Base-by-base conservation (phyloP, 2,888 invertebrate genomes). In the Carcina quercana region DNA sequence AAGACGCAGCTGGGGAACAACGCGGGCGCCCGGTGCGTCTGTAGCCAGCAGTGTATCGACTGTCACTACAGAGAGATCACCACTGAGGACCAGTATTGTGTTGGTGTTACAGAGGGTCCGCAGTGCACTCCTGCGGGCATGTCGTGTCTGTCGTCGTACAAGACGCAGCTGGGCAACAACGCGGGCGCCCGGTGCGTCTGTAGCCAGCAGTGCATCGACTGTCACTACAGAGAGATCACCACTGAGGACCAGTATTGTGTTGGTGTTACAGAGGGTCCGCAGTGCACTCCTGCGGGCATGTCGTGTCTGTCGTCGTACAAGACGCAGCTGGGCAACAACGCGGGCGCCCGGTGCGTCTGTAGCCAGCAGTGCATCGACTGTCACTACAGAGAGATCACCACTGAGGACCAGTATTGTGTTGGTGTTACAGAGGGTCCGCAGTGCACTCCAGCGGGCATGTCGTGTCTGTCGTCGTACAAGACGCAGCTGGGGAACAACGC, bases 241-340 rank as follows among this genome's bases (percentile, higher is more conserved):
- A 43, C 29, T 0, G 43, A 39, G 0, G 63, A 71, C 8, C 59
- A 63, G 32, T 43, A 59, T 3, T 70, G 69, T n/a, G n/a, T n/a
- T n/a, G n/a, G n/a, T n/a, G n/a, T n/a, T n/a, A n/a, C n/a, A n/a
- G 86, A 55, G 11, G 86, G 86, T 6, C 73, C 72, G 30, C 37
- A 54, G 0, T 89, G 89, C 47, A 64, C 73, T 13, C 51, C 85
- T 0, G 53, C 66, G 1, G 88, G 88, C 2, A 73, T 88, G 67
- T 49, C 67, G 3, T 89, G 89, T 43, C 53, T 89, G 25, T 58
- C 86, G 0, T 43, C 55, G 12, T 44, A 74, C 40, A 45, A 57
- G 0, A 49, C 66, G 0, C 40, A 59, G 20, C 55, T 89, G 4
- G 65, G 47, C 1, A 64, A 51, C 26, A 55, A 61, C 22, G 49